Conservation (phyloP, 2,113 vertebrate genomes). For the Myodes glareolus region DNA sequence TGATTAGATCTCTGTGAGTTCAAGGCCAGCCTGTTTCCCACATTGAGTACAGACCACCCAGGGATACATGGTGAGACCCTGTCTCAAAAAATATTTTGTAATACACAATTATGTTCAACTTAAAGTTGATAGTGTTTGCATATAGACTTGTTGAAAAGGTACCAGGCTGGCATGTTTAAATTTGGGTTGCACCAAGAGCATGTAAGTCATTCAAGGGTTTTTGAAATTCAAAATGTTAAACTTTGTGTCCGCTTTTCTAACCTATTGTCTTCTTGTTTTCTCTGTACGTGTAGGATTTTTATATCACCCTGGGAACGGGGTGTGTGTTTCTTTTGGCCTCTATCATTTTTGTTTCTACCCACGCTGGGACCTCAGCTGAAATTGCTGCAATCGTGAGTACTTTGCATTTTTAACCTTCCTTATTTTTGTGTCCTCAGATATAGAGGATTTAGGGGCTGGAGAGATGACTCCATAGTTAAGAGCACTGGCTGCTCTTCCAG, state of each 20-base stretch:
- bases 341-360: conserved; percentile 82
- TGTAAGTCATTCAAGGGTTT: not conserved
- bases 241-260: not conserved
- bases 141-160: not conserved
- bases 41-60: not conserved
- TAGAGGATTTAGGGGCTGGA: not conserved
- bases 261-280: not conserved
- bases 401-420: not conserved
- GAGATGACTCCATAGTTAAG: no score
- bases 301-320: conserved; percentile 74
- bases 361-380: conserved; percentile 78
- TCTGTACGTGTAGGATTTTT: conserved; percentile 86
- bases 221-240: not conserved
- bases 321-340: conserved; percentile 87
- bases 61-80: not conserved
- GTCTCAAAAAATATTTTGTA: not conserved
- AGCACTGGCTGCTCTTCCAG: no score
- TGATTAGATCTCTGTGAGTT: not conserved
- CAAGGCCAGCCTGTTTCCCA: not conserved
- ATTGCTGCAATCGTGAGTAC: conserved; percentile 86
- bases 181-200: conserved; percentile 1
- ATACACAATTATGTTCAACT: not conserved
- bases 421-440: conserved; percentile 38
- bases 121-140: not conserved
- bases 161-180: not conserved